Base-by-base conservation (phyloP, 2,113 vertebrate genomes). In the Macheiramphus alcinus region DNA sequence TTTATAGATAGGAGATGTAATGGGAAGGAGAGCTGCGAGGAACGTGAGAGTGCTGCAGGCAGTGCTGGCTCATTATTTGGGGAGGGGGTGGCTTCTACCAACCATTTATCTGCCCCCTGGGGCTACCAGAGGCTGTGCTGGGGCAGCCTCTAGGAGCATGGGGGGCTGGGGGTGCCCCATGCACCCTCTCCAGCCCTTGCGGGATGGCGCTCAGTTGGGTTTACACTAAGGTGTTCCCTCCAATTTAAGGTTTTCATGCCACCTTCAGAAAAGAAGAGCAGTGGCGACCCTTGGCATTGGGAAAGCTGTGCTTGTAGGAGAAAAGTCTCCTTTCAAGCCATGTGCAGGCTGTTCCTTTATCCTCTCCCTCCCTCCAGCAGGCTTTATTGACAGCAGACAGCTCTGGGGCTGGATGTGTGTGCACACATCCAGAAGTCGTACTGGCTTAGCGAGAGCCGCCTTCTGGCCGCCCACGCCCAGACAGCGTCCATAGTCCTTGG, bases 1-100 rank as follows among this genome's bases (percentile, higher is more conserved):
- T 73, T 96, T 85, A 53, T 85, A 94, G 87, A 82, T 76, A 56
- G 74, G 63, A 86, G 71, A 53, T 63, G 70, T 66, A 66, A 85
- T 71, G 80, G 80, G 72, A 62, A 74, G 81, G 42, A 90, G 68
- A 55, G 59, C 59, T 71, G 56, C 19, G 48, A 79, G 86, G 48
- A 92, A 52, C 0, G 3, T 26, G 48, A 82, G 86, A 87, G 73
- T 32, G 61, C 83, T 84, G 81, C 62, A 53, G 70, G 34, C 78
- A 36, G 42, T 0, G 1, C 80, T 67, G 61, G 78, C 67, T 80
- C 59, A 16, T 80, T 40, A 4, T 42, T 43, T 55, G 67, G 31
- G 55, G 32, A 65, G 31, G 20, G 52, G 19, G 8, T 47, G 16
- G 45, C 45, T 88, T 75, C 62, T 65, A 1, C 72, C 73, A 75